These are phyloP conservation scores for Rhinoraja longicauda DNA, from an alignment of 2,797 vertebrate genomes.

Conservation along the genomic window DNA sequence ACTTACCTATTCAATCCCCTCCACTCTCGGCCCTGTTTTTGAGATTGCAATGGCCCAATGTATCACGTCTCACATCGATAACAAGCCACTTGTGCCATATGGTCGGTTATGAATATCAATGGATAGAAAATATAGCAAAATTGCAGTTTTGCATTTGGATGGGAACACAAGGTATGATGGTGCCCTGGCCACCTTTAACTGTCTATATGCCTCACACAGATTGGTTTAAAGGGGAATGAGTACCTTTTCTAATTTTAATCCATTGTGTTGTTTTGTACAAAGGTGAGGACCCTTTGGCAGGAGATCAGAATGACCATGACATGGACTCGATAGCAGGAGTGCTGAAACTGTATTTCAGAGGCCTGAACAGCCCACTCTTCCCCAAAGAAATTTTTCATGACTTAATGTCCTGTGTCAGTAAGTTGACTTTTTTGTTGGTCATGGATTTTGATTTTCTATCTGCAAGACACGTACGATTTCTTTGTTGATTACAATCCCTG, in stretches of 20 bases:
- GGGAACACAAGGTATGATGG: too few relatives aligned
- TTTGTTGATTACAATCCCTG: not conserved
- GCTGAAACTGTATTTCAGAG: constrained; percentile 93
- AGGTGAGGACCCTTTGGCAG: constrained; percentile 92
- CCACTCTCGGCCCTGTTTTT: not conserved
- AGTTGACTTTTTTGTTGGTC: constrained; percentile 52
- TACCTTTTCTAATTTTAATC: too few relatives aligned
- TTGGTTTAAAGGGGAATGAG: too few relatives aligned
- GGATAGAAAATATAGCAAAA: not conserved
- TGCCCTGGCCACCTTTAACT: too few relatives aligned
- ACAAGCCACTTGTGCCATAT: not conserved
- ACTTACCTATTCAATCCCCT: not conserved
- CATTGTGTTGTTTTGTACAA: not conserved
- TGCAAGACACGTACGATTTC: not conserved
- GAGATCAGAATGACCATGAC: constrained; percentile 95
- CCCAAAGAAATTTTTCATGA: constrained; percentile 97
- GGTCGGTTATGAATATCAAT: not conserved
- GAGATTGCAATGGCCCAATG: not conserved
- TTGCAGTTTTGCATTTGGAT: too few relatives aligned
- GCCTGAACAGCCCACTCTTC: constrained; percentile 85
- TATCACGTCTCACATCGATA: too few relatives aligned
- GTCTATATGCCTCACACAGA: too few relatives aligned
- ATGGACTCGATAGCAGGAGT: constrained; percentile 97
- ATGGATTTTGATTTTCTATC: not conserved
- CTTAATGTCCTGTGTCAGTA: constrained; percentile 91